These are phyloP conservation scores for Priocnemis perturbator DNA, from an alignment of 2,888 invertebrate genomes.

Conservation along the genomic window DNA sequence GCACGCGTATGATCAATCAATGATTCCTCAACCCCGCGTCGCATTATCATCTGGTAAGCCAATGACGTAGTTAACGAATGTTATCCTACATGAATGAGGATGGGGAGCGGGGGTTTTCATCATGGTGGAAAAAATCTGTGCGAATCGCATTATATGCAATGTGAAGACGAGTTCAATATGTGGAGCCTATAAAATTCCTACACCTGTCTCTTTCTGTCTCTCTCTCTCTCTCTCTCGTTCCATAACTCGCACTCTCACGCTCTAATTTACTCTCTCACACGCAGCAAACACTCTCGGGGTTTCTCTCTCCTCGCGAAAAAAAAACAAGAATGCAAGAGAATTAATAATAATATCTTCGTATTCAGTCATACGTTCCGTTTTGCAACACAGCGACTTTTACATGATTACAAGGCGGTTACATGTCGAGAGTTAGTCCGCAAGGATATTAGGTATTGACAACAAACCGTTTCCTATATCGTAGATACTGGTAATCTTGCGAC, in stretches of 20 bases:
- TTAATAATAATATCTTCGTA: slow-evolving; percentile 33
- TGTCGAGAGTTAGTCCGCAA: slow-evolving; percentile 53
- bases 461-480: slow-evolving; percentile 52
- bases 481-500: slow-evolving; percentile 55
- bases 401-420: slow-evolving; percentile 55
- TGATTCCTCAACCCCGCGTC: no score
- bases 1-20: no score
- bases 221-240: background rate
- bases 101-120: no score
- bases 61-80: no score
- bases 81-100: no score
- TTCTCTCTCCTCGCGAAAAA: slow-evolving; percentile 37
- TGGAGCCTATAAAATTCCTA: slow-evolving; percentile 8
- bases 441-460: slow-evolving; percentile 54
- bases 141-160: slow-evolving; percentile 44
- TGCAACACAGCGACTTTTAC: slow-evolving; percentile 48
- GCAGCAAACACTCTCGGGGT: no score
- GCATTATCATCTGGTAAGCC: no score
- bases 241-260: slow-evolving; percentile 11
- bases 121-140: slow-evolving; percentile 39
- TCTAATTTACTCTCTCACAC: slow-evolving; percentile 16
- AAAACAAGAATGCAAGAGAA: slow-evolving; percentile 37
- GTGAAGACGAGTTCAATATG: slow-evolving; percentile 27
- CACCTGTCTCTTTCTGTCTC: slow-evolving; percentile 6
- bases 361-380: slow-evolving; percentile 47